Base-by-base conservation (phyloP, 2,797 vertebrate genomes). In the Aplochiton taeniatus region DNA sequence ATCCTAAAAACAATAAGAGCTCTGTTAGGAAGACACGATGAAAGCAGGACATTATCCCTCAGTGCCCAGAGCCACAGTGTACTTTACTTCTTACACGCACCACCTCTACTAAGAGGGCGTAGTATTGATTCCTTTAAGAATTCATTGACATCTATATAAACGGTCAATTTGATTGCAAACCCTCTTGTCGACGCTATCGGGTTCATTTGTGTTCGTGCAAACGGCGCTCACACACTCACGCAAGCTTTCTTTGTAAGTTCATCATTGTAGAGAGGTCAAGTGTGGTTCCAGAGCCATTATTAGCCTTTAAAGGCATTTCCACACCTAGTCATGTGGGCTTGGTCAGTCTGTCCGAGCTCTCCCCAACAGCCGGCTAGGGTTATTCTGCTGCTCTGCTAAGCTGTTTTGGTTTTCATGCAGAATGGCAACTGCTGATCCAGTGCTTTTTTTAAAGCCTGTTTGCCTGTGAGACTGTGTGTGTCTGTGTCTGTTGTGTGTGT, bases 401-500 rank as follows among this genome's bases (percentile, higher is more conserved):
- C 87, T 81, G 77, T 74, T 74, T 80, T 88, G 82, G 44, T 88
- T 88, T 81, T 83, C 80, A 77, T 72, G 69, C 73, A 78, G 75
- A 89, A 87, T 84, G 66, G 67, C 79, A 77, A 83, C 83, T 90
- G 89, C 90, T 90, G 91, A 91, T 82, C 72, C 76, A 61, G 81
- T 76, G 75, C 67, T 83, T 90, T 90, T 75, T 75, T 62, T 75
- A 88, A 85, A 88, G 79, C 76, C 62, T 70, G 65, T 70, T 71
- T 81, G 72, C 72, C 72, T 63, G 62, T 46, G 51, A 17, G 58
- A 11, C 16, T 48, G 31, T 19, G 46, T 46, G 52, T 45, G 55
- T 65, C 46, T 55, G 50, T 53, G 52, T 61, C 61, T 54, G 50
- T n/a, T 52, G 54, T 68, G 72, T 10, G 52, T 47, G 55, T 66